Evolutionary conservation across 2,888 invertebrate genomes (phyloP).

Genomic region (Anthrax anthrax): DNA sequence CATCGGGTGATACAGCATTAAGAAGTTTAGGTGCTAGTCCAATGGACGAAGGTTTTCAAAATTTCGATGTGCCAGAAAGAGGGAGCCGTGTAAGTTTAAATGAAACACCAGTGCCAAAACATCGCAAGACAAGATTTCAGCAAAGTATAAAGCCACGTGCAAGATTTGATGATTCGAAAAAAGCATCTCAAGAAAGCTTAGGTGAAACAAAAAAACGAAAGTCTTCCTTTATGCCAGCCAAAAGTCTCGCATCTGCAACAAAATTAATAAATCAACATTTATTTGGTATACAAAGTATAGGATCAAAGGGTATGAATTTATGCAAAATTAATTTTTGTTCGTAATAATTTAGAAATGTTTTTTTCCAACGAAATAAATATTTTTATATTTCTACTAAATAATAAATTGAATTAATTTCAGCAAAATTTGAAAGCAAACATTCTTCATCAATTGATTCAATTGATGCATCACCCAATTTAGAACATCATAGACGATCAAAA

Average conservation of each 20-base stretch:
- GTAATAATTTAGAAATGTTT: neutral
- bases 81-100: conserved; percentile 43
- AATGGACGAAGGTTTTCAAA: conserved; percentile 44
- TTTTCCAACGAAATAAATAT: neutral
- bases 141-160: conserved; percentile 40
- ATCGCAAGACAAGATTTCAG: conserved; percentile 74
- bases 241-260: conserved; percentile 54
- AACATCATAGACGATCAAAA: conserved; percentile 52
- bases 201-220: conserved; percentile 32
- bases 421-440: conserved; percentile 44
- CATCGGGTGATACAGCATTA: conserved; percentile 60
- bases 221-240: conserved; percentile 46
- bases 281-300: conserved; percentile 45
- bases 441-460: conserved; percentile 56
- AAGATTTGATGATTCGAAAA: conserved; percentile 36
- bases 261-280: conserved; percentile 60
- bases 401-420: conserved; percentile 16
- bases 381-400: conserved; percentile 10
- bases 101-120: conserved; percentile 58
- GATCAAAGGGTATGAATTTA: conserved; percentile 25
- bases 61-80: conserved; percentile 37
- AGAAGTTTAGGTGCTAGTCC: conserved; percentile 49
- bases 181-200: conserved; percentile 41
- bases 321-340: neutral
- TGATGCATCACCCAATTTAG: conserved; percentile 50